Base-by-base conservation (phyloP, 1,140 invertebrate genomes). In the Atta cephalotes region DNA sequence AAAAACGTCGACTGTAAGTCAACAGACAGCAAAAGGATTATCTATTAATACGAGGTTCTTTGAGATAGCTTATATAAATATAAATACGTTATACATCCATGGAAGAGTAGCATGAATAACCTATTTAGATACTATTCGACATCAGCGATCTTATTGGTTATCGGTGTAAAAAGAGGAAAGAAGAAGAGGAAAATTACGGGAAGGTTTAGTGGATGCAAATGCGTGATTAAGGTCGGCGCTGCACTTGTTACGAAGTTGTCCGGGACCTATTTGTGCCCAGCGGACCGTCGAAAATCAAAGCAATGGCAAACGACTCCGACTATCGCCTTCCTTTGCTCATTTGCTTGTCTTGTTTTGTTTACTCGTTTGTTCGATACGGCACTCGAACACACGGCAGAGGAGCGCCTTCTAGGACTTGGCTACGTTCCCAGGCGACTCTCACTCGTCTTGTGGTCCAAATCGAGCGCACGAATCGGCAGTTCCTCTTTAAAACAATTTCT, bases 291-390 rank as follows among this genome's bases (percentile, higher is more conserved):
- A 87, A 80, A 87, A 45, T 79, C 88, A 31, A 66, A 82, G 65
- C 60, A 76, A 45, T 51, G 80, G 87, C 91, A 92, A 94, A 92
- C 91, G 92, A 72, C 84, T 90, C 92, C 91, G 74, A 87, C 74
- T 86, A 82, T 88, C 78, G 60, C 72, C 81, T 65, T 65, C 70
- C 49, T 21, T 35, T n/a, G 51, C 28, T 56, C 58, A 25, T 56
- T 79, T 66, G 60, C 86, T 62, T 76, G 65, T 62, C 76, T 58
- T 92, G 91, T 90, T 91, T 84, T 91, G 87, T 88, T 92, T 92
- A 90, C 81, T 92, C 89, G 91, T 92, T 93, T 94, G 92, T 92
- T 92, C 92, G 88, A 86, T 91, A 84, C 87, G 25, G 25, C 25
- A 25, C 89, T 93, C 89, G 90, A 86, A 91, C 89, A 91, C 89